Percentiles rank a stretch among this genome's conserved stretches.
Evolutionary conservation across 2,113 vertebrate species (phyloP).

Genomic region (Neofelis nebulosa): DNA sequence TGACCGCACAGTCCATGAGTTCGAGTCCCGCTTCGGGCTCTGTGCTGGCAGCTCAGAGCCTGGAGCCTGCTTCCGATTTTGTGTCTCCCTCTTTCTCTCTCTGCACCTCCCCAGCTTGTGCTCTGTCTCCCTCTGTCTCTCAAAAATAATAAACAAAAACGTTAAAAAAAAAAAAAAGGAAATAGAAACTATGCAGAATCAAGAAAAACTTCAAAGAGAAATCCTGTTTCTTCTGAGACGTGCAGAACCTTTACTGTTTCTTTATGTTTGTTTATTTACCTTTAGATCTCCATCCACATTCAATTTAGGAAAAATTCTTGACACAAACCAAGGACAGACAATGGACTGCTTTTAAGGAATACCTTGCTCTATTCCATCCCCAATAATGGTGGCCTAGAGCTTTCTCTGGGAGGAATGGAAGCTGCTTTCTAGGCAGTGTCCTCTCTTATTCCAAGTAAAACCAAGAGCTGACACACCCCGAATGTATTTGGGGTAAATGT

Average conservation of each 20-base stretch:
- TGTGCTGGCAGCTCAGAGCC: no score
- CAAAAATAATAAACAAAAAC: no score
- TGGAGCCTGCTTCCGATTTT: no score
- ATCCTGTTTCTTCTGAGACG: neutral
- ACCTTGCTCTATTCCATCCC: neutral
- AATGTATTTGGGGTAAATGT: neutral
- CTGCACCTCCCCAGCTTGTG: no score
- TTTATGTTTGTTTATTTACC: neutral
- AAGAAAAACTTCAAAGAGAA: neutral
- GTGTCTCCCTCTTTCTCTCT: no score
- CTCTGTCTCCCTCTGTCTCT: no score
- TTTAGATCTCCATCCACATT: neutral
- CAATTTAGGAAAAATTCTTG: neutral
- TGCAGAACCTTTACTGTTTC: neutral
- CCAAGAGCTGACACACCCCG: neutral
- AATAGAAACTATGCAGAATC: neutral
- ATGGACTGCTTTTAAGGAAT: neutral
- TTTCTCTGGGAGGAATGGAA: neutral
- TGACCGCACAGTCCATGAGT: no score
- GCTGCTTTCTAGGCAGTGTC: neutral
- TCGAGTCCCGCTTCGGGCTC: rapidly evolving
- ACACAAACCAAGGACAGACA: neutral
- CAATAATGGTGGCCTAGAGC: neutral
- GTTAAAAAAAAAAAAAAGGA: neutral
- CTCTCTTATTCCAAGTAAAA: neutral